Evolutionary conservation across 2,113 vertebrate species (phyloP), one percentile per base, ranked within the genome.

Genomic region (Chaetodon trifascialis): DNA sequence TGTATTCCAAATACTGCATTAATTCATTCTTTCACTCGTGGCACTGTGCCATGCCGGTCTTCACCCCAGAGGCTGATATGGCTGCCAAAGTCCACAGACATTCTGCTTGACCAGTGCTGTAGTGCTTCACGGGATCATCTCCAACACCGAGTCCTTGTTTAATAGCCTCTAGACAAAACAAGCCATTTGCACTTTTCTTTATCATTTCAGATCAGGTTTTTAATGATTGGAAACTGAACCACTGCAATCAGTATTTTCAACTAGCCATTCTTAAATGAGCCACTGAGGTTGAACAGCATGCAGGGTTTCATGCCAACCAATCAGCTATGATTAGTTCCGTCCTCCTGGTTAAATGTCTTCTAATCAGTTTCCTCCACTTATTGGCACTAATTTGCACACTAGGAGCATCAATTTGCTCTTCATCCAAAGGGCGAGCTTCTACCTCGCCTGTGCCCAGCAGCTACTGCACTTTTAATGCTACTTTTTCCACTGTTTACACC

Each of bases 311-410:
- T 8, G 30, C 17, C 38, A 66, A 46, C 49, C 51, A 69, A 55
- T 82, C 75, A 83, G 56, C 55, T 59, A 11, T 80, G 66, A 82
- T 79, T 59, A 73, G 58, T 40, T 52, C 49, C 23, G 17, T 56
- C 56, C 52, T 46, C 40, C 30, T 44, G 42, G 25, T 52, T 76
- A 73, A 73, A 84, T 64, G 59, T 36, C 59, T 34, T 21, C 55
- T 64, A 79, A 88, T 82, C 76, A 83, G 82, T 88, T 80, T 60
- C 23, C 63, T 64, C 30, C 79, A 56, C 36, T 86, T 65, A 71
- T 68, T 73, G 58, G 55, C 25, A 76, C 69, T 63, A 72, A 75
- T 88, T 83, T 74, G 11, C 67, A 66, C 68, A 73, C 70, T 5
- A 30, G 46, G 56, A 76, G 65, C 25, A 73, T 49, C 59, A 66